Conservation (phyloP, 2,113 vertebrate species). For the Sterrhoptilus dennistouni region DNA sequence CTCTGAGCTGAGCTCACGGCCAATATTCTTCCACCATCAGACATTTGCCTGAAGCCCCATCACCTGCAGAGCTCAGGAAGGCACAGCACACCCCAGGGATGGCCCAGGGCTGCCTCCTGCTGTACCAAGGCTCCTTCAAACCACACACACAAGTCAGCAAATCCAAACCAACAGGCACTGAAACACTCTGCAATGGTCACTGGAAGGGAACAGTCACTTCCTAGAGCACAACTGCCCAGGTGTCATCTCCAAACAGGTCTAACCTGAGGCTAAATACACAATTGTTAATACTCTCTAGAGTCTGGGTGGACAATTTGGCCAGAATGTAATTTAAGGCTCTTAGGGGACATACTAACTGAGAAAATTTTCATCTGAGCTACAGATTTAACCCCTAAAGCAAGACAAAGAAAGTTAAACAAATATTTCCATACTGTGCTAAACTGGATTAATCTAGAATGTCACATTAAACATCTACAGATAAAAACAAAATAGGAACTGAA, state of each 20-base stretch:
- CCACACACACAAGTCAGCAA: not conserved
- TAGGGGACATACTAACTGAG: not conserved
- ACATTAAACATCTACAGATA: not conserved
- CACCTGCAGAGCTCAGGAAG: not conserved
- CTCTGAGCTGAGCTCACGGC: not conserved
- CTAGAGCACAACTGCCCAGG: not conserved
- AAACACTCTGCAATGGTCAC: not conserved
- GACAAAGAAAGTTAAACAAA: not conserved
- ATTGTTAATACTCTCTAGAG: not conserved
- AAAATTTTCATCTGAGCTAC: not conserved
- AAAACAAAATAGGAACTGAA: not conserved
- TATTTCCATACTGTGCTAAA: not conserved
- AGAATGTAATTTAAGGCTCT: not conserved
- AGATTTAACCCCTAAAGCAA: not conserved
- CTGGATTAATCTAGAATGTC: not conserved
- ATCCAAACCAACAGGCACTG: not conserved
- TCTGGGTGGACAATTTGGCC: not conserved
- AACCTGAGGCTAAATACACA: not conserved
- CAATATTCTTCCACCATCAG: not conserved
- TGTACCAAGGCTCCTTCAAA: not conserved
- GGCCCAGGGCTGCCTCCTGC: not conserved
- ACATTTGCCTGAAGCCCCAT: not conserved
- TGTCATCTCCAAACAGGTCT: not conserved
- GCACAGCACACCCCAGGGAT: not conserved
- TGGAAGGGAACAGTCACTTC: not conserved